Conservation (phyloP, 2,113 vertebrate genomes). For the Lepidothrix coronata region DNA sequence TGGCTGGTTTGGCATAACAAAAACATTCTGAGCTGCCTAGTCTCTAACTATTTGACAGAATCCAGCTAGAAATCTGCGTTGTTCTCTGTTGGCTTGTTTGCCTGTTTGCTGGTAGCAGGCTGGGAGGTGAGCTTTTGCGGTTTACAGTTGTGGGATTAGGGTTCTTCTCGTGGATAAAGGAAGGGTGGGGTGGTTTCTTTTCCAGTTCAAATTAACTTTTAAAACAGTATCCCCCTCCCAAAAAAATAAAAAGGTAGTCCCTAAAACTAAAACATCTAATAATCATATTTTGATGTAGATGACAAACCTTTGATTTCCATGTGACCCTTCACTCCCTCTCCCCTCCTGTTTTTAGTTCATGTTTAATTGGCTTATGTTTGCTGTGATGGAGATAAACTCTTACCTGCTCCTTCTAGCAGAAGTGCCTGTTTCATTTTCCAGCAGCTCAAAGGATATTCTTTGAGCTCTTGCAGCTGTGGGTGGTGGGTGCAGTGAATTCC, state of each 20-base stretch:
- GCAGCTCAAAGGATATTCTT: background rate
- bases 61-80: background rate
- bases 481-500: background rate
- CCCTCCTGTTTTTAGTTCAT: background rate
- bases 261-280: background rate
- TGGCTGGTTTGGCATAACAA: background rate
- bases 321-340: background rate
- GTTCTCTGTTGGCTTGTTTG: background rate
- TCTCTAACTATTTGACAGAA: background rate
- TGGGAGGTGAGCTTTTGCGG: background rate
- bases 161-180: background rate
- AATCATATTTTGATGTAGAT: background rate
- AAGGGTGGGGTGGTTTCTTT: background rate
- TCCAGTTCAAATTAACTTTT: background rate
- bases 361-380: constrained; percentile 20
- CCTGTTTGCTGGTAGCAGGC: background rate
- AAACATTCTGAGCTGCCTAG: background rate
- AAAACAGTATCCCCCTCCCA: background rate
- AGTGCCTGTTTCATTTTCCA: background rate
- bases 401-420: background rate
- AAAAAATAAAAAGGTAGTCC: background rate
- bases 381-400: background rate
- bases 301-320: background rate
- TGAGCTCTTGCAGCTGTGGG: background rate
- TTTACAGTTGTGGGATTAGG: background rate